These are phyloP conservation scores for Rattus rattus DNA, from an alignment of 2,113 vertebrate genomes.

Conservation along the genomic window DNA sequence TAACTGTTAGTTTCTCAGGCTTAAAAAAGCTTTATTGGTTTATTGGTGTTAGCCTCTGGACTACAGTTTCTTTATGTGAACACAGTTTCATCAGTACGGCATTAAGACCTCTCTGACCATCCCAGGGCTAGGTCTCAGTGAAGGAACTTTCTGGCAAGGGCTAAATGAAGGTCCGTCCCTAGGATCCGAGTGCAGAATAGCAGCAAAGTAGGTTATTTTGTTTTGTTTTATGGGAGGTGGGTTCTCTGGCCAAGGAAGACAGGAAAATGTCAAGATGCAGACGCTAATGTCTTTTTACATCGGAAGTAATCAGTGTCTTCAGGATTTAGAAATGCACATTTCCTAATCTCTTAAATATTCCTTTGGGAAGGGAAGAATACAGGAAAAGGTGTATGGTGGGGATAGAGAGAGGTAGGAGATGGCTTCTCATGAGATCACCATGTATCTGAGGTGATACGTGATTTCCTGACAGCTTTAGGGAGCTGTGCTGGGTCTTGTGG, in stretches of 20 bases:
- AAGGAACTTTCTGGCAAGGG: neutral
- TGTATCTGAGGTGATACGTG: neutral
- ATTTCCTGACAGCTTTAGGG: neutral
- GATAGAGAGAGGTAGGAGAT: neutral
- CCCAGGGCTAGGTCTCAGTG: neutral
- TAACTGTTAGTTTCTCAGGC: conserved; percentile 27
- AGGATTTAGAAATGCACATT: neutral
- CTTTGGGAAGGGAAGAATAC: neutral
- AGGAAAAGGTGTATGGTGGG: too few species aligned
- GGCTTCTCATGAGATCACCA: neutral
- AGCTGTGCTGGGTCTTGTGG: neutral
- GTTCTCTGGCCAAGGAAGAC: neutral
- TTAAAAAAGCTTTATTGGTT: conserved; percentile 49
- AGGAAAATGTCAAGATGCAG: neutral
- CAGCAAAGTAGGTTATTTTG: neutral
- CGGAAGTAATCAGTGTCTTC: neutral
- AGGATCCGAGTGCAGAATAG: neutral
- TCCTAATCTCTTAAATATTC: neutral
- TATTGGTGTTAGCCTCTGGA: neutral
- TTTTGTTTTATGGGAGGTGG: neutral
- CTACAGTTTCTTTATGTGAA: neutral
- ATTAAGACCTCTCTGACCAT: neutral
- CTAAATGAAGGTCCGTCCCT: neutral
- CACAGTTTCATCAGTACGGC: too few species aligned
- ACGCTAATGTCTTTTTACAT: neutral